Evolutionary conservation across 2,888 invertebrate species (phyloP).

Genomic region (Volucella bombylans): DNA sequence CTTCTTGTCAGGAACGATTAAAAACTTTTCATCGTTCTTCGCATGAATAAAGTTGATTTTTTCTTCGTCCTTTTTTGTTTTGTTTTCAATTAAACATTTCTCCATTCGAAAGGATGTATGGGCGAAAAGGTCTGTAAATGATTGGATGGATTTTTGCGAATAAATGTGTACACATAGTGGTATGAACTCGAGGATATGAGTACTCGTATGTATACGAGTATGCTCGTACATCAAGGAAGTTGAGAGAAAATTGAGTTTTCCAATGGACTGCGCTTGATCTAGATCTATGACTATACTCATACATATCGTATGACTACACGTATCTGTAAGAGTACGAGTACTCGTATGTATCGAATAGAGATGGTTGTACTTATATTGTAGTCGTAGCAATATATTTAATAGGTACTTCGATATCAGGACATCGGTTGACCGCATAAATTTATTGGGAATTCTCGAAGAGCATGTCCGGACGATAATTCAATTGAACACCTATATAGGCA

Average conservation of each 20-base stretch:
- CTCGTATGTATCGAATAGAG: neutral
- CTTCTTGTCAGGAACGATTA: constrained; percentile 55
- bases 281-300: constrained; percentile 10
- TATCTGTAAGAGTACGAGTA: neutral
- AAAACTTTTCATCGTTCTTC: constrained; percentile 68
- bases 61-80: neutral
- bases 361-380: constrained; percentile 25
- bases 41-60: constrained; percentile 65
- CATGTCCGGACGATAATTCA: constrained; percentile 70
- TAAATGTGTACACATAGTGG: neutral
- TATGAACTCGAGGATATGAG: neutral
- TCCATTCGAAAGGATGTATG: constrained; percentile 18
- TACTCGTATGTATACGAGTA: neutral
- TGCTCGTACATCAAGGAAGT: neutral
- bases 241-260: constrained; percentile 69
- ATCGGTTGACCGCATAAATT: constrained; percentile 71
- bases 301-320: neutral
- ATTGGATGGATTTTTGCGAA: neutral
- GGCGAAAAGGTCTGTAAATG: neutral
- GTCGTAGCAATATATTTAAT: neutral
- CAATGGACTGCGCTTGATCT: constrained; percentile 68
- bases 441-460: constrained; percentile 69
- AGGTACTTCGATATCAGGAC: constrained; percentile 49
- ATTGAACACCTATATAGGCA: constrained; percentile 65
- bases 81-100: constrained; percentile 71